Percentiles rank a stretch among this genome's conserved stretches.
Evolutionary conservation across 1,140 invertebrate genomes (phyloP).

Genomic region (Copidosoma floridanum): DNA sequence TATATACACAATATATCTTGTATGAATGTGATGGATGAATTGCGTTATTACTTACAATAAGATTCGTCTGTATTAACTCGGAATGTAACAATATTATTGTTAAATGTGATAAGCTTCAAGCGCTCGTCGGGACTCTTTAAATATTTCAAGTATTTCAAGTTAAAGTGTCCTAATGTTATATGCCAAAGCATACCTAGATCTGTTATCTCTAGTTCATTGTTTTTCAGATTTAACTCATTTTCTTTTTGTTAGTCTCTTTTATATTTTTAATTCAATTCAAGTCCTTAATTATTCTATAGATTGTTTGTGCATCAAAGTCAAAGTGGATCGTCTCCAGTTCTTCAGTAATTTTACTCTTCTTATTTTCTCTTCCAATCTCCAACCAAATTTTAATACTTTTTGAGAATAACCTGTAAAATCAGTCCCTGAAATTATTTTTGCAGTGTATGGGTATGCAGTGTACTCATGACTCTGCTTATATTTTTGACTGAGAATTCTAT

Average conservation of each 20-base stretch:
- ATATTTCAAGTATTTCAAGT: slow-evolving; percentile 28
- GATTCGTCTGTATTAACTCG: too few relatives aligned
- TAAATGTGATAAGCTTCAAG: slow-evolving; percentile 29
- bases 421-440: neutral
- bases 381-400: slow-evolving; percentile 8
- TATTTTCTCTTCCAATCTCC: slow-evolving; percentile 32
- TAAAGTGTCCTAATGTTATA: slow-evolving; percentile 32
- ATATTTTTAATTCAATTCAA: slow-evolving; percentile 10
- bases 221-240: slow-evolving; percentile 10
- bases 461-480: neutral
- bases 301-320: neutral
- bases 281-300: neutral
- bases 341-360: too few relatives aligned
- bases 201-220: slow-evolving; percentile 6
- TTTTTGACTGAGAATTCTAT: slow-evolving; percentile 16
- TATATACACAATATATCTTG: too few relatives aligned
- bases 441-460: neutral
- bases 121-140: slow-evolving; percentile 29
- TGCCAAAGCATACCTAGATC: slow-evolving; percentile 34
- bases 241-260: slow-evolving; percentile 12
- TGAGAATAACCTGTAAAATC: too few relatives aligned
- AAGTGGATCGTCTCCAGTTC: too few relatives aligned
- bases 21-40: too few relatives aligned
- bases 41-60: too few relatives aligned
- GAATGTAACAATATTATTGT: too few relatives aligned